Evolutionary conservation across 2,113 vertebrate species (phyloP).

Genomic region (Chloroceryle aenea): DNA sequence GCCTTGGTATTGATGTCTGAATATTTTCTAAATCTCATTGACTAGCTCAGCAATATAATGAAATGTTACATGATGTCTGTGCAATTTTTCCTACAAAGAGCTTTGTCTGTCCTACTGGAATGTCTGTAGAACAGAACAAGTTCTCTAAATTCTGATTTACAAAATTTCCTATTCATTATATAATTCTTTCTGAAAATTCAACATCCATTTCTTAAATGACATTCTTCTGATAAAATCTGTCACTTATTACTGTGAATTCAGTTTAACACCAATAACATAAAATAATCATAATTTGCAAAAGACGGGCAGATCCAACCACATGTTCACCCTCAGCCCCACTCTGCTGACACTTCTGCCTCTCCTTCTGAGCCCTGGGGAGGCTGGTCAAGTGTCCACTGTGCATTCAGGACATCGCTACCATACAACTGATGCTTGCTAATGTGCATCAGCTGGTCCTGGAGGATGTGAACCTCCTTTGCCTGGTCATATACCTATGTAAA

Average conservation of each 20-base stretch:
- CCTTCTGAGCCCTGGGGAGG: neutral
- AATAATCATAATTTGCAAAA: neutral
- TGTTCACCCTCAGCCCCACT: rapidly evolving
- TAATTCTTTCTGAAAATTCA: neutral
- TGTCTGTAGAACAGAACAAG: neutral
- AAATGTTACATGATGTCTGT: neutral
- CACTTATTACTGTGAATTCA: neutral
- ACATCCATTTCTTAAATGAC: neutral
- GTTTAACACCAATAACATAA: neutral
- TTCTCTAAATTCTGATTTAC: neutral
- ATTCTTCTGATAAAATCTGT: neutral
- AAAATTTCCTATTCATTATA: neutral
- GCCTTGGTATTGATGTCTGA: neutral
- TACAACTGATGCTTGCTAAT: neutral
- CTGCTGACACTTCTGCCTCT: neutral
- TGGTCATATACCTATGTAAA: neutral
- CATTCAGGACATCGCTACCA: neutral
- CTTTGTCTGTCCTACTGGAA: neutral
- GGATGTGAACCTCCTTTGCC: neutral
- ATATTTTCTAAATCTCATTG: neutral
- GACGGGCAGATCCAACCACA: neutral
- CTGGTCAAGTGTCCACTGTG: neutral
- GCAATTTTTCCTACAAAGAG: neutral
- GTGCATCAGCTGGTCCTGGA: rapidly evolving
- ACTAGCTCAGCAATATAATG: neutral